Evolutionary conservation across 35 echinoderm and acorn worm species (phyloP).

Genomic region (Chiridota heheva): DNA sequence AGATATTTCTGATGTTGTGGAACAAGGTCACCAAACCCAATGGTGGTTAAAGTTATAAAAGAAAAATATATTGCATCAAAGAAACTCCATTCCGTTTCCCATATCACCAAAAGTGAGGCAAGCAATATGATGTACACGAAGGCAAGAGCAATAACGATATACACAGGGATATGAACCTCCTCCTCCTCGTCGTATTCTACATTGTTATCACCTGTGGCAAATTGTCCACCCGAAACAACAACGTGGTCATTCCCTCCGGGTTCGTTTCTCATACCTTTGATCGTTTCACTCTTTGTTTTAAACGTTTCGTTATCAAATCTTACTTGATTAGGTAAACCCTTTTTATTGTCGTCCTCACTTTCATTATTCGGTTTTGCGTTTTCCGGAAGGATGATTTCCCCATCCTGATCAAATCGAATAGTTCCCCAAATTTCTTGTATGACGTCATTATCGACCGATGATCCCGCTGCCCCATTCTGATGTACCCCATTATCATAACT

Average conservation of each 20-base stretch:
- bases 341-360: no score
- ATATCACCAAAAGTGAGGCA: conserved; percentile 47
- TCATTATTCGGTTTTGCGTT: no score
- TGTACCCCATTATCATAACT: conserved; percentile 1
- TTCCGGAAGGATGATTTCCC: conserved; percentile 25
- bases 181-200: conserved; percentile 42
- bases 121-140: conserved; percentile 82
- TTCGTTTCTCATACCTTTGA: no score
- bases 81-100: conserved; percentile 90
- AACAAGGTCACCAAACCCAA: conserved; percentile 92
- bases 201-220: no score
- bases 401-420: conserved; percentile 33
- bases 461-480: not conserved
- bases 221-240: no score
- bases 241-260: no score
- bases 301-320: no score
- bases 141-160: conserved; percentile 65
- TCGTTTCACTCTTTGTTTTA: no score
- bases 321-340: no score
- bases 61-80: conserved; percentile 98
- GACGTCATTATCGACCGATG: conserved; percentile 24
- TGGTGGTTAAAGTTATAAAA: conserved; percentile 92
- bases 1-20: conserved; percentile 88
- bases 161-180: conserved; percentile 69
- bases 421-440: conserved; percentile 41